These are phyloP conservation scores for Erpobdella octoculata DNA, from an alignment of 2,888 invertebrate species.

Conservation along the genomic window DNA sequence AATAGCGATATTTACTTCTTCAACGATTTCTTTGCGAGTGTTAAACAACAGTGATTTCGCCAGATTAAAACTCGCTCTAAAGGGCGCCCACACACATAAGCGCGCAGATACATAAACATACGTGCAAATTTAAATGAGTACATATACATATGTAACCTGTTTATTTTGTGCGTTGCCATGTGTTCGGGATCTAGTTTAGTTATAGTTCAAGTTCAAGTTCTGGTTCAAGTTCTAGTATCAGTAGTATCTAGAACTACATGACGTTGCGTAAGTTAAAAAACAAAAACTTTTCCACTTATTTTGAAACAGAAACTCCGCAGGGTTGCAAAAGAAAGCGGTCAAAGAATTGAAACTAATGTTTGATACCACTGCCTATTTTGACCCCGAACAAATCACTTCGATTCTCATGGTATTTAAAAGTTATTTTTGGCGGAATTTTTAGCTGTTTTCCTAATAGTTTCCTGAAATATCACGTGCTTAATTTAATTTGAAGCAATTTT, in stretches of 20 bases:
- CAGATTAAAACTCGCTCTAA: too few species aligned
- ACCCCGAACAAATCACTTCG: slow-evolving; percentile 38
- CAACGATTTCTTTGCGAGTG: too few species aligned
- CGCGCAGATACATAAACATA: too few species aligned
- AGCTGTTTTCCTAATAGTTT: background rate
- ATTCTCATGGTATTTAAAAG: slow-evolving; percentile 37
- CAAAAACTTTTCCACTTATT: slow-evolving; percentile 9
- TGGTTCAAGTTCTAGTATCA: background rate
- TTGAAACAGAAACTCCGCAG: slow-evolving; percentile 33
- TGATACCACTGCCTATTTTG: slow-evolving; percentile 40
- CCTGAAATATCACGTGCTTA: background rate
- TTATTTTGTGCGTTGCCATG: too few species aligned
- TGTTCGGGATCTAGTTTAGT: too few species aligned
- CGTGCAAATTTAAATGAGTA: too few species aligned
- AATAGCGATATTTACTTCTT: background rate
- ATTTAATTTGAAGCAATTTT: background rate
- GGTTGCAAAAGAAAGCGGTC: slow-evolving; percentile 38
- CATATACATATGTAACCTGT: too few species aligned
- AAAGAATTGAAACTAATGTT: slow-evolving; percentile 40
- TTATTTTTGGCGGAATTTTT: background rate
- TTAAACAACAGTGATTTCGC: too few species aligned
- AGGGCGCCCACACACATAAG: too few species aligned
- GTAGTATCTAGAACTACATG: too few species aligned
- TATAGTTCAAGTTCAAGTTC: background rate
- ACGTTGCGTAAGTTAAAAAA: too few species aligned